Percentiles rank a stretch among this genome's conserved stretches.
Evolutionary conservation across 2,113 vertebrate genomes (phyloP).

Genomic region (Mus pahari): DNA sequence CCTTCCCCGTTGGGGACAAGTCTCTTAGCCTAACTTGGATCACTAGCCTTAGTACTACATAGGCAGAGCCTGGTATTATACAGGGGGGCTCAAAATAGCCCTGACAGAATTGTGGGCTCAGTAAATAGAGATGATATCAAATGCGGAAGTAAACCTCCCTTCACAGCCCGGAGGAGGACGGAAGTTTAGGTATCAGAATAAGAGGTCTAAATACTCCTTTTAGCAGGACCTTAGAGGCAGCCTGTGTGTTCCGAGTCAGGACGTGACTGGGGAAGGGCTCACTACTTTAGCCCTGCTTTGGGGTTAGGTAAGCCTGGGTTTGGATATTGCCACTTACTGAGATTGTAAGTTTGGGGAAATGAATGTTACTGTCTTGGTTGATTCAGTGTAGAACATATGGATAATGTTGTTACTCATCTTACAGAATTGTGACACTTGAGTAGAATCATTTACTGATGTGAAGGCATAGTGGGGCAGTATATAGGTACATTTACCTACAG

Average conservation of each 20-base stretch:
- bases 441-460: neutral
- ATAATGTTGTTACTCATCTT: neutral
- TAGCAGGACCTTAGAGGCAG: neutral
- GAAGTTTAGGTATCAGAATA: neutral
- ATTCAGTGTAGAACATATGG: neutral
- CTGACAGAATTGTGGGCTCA: neutral
- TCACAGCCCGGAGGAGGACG: neutral
- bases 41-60: neutral
- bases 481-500: neutral
- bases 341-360: conserved; percentile 10
- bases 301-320: neutral
- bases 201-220: neutral
- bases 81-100: neutral
- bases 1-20: neutral
- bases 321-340: neutral
- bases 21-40: neutral
- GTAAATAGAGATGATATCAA: neutral
- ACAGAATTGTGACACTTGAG: neutral
- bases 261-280: neutral
- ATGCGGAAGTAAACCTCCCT: neutral
- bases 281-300: neutral
- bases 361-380: conserved; percentile 28
- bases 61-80: neutral
- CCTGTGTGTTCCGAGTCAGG: neutral
- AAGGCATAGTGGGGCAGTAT: neutral